Evolutionary conservation across 2,888 invertebrate species (phyloP), one percentile per base, ranked within the genome.

Genomic region (Argyresthia goedartella): DNA sequence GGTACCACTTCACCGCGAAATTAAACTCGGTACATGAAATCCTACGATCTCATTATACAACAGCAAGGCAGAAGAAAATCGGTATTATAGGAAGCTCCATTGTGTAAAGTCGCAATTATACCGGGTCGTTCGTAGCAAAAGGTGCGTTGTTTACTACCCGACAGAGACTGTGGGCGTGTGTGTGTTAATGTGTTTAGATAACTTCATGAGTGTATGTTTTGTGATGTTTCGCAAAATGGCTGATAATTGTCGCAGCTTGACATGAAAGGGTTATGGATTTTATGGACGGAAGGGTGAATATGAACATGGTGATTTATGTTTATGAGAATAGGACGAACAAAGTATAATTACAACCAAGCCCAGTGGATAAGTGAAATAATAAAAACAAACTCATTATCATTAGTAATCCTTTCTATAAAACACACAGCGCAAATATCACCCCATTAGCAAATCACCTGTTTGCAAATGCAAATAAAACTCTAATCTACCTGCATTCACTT

Each of bases 71-170:
- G 50, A 35, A 49, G 42, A 58, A 64, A 62, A 62, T 36, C 53
- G 56, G 57, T 60, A 67, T 63, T 61, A 65, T 69, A 69, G 68
- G 67, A 67, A 62, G 58, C 41, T 62, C 63, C 65, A 66, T 65
- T 70, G 69, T 69, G 60, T 54, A 66, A 66, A 67, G 66, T 66
- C 65, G 70, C 72, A 72, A 73, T 72, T 67, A 69, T 64, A 69
- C 66, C 62, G 62, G 60, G 60, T 64, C 73, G 73, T 73, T 71
- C 61, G 62, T 57, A 62, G 63, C 73, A 74, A 71, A 64, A 71
- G 74, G 73, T 62, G 70, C 71, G 64, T 65, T 71, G 65, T 73
- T 73, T 73, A 73, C 71, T 54, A 59, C 60, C 56, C 39, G 49
- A n/a, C 52, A 33, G 35, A 50, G 44, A 10, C 4, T n/a, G 44